Conservation (phyloP, 2,113 vertebrate genomes). For the Paracanthobrama guichenoti region DNA sequence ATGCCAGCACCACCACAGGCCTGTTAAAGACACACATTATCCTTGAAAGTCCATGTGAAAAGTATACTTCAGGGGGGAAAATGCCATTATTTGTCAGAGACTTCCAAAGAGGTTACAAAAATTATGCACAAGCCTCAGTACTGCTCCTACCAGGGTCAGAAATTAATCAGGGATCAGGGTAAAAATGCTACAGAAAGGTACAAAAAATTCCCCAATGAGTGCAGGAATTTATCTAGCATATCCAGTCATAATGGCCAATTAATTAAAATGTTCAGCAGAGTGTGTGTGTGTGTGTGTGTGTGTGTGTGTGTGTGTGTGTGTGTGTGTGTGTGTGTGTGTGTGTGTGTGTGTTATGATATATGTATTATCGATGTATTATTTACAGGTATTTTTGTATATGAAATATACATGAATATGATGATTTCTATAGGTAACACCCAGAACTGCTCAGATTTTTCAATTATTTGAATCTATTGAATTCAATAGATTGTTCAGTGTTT, state of each 20-base stretch:
- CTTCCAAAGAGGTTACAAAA: slow-evolving; percentile 4
- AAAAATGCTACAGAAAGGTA: background rate
- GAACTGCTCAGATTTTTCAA: too few species aligned
- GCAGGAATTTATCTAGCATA: background rate
- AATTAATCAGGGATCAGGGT: background rate
- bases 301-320: background rate
- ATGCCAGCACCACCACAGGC: slow-evolving; percentile 19
- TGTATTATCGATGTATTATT: background rate
- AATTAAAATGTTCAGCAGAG: background rate
- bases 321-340: background rate
- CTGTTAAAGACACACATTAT: slow-evolving; percentile 26
- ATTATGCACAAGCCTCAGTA: background rate
- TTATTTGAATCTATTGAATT: too few species aligned
- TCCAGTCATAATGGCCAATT: background rate
- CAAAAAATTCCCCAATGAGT: background rate
- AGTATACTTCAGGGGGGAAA: background rate
- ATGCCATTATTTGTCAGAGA: background rate
- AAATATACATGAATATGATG: background rate
- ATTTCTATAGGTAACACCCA: too few species aligned
- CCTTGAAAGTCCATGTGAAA: slow-evolving; percentile 6
- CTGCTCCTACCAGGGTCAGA: background rate
- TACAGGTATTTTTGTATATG: background rate
- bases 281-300: too few species aligned
- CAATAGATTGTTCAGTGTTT: too few species aligned
- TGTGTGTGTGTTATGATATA: too few species aligned